A percentile compares a stretch with the other conserved stretches of the same genome.
Evolutionary conservation across 2,888 invertebrate species (phyloP).

Genomic region (Lordiphosa andalusiaca): DNA sequence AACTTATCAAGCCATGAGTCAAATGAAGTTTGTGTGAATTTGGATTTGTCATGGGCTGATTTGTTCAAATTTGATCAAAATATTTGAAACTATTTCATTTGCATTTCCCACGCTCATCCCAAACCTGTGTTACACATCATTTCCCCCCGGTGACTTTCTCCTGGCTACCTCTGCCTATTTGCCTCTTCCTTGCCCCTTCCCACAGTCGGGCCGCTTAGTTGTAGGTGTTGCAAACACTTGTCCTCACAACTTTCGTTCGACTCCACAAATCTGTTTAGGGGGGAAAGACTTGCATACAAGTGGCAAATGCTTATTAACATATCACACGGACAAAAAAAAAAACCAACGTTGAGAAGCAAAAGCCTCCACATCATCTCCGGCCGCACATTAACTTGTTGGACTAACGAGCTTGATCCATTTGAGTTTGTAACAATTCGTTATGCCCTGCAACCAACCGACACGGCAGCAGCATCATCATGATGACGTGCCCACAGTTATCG

Average conservation of each 20-base stretch:
- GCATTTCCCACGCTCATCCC: slow-evolving; percentile 61
- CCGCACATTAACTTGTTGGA: slow-evolving; percentile 70
- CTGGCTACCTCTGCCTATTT: slow-evolving; percentile 6
- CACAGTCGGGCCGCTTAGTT: slow-evolving; percentile 15
- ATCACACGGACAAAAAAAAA: slow-evolving; percentile 43
- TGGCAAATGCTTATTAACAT: slow-evolving; percentile 73
- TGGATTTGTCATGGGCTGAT: slow-evolving; percentile 21
- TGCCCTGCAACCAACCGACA: slow-evolving; percentile 37
- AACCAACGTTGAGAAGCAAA: slow-evolving; percentile 4
- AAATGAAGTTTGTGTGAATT: slow-evolving; percentile 34
- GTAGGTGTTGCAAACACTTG: slow-evolving; percentile 72
- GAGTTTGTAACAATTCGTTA: slow-evolving; percentile 76
- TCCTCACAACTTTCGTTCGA: slow-evolving; percentile 33
- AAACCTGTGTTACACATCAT: slow-evolving; percentile 46
- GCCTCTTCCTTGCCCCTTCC: slow-evolving; percentile 4
- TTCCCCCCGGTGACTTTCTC: slow-evolving; percentile 53
- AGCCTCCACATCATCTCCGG: slow-evolving; percentile 17
- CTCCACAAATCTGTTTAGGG: slow-evolving; percentile 28
- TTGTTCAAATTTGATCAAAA: too few relatives aligned
- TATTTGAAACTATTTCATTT: slow-evolving; percentile 7
- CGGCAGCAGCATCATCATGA: slow-evolving; percentile 41
- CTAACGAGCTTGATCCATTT: slow-evolving; percentile 74
- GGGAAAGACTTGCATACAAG: slow-evolving; percentile 45
- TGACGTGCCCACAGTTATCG: slow-evolving; percentile 75
- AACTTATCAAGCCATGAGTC: slow-evolving; percentile 38